phyloP scores from a whole-genome alignment of 2,113 vertebrate species.

The Podiceps cristatus region DNA sequence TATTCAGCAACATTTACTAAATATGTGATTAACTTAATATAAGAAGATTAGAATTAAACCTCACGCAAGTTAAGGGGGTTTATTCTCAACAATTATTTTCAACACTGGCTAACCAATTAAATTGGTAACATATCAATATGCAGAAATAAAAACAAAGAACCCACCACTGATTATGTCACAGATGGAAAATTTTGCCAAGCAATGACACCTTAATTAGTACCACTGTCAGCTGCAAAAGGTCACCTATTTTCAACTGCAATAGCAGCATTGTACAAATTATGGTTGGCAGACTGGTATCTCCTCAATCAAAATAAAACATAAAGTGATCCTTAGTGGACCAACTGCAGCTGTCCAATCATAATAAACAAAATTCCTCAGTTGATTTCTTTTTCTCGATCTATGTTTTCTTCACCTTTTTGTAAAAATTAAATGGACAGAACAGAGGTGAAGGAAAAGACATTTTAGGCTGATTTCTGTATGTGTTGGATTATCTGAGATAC shows the following conservation, averaged over 20 bases:
- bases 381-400: conserved; percentile 74
- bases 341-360: conserved; percentile 79
- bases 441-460: conserved; percentile 54
- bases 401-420: conserved; percentile 77
- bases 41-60: background rate
- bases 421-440: conserved; percentile 70
- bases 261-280: conserved; percentile 76
- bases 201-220: conserved; percentile 45
- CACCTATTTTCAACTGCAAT: conserved; percentile 66
- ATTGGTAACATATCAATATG: background rate
- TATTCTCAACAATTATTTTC: background rate
- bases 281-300: conserved; percentile 80
- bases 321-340: conserved; percentile 78
- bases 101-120: background rate
- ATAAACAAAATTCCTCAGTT: conserved; percentile 82
- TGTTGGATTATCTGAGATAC: conserved; percentile 73
- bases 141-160: conserved; percentile 1
- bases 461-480: conserved; percentile 55
- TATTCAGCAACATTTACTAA: background rate
- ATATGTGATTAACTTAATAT: background rate
- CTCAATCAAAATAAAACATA: conserved; percentile 84
- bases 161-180: background rate
- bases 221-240: conserved; percentile 69
- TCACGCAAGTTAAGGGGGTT: background rate
- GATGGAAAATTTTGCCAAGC: conserved; percentile 13